phyloP scores from a whole-genome alignment of 2,113 vertebrate genomes.

The Ailurus styani region DNA sequence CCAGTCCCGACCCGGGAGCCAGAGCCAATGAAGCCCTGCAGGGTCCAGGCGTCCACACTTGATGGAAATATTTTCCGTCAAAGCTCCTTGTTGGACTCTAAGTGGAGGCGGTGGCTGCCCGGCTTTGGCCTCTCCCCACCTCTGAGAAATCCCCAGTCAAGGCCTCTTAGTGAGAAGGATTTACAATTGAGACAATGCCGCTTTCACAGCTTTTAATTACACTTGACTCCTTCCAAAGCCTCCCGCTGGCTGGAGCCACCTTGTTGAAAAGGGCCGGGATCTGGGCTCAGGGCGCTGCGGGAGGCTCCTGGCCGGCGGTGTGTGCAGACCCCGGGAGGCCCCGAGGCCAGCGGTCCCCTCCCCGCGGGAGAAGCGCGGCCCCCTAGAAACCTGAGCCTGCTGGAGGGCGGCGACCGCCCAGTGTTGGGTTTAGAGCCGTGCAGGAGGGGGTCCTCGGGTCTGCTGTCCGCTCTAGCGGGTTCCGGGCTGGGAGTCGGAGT shows the following conservation, averaged over 20 bases:
- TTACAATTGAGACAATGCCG: slow-evolving; percentile 39
- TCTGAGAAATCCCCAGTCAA: slow-evolving; percentile 24
- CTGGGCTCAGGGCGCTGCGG: neutral
- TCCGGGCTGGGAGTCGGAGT: neutral
- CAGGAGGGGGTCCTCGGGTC: too few relatives aligned
- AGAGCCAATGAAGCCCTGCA: neutral
- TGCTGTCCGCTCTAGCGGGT: neutral
- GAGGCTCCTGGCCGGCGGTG: neutral
- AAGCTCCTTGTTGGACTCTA: neutral
- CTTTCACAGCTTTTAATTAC: slow-evolving; percentile 57
- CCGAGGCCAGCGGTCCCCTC: neutral
- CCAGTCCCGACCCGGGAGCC: neutral
- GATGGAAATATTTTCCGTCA: neutral
- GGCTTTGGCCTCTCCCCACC: neutral
- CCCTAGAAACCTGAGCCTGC: accelerated
- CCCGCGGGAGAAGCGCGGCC: neutral
- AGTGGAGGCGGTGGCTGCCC: neutral
- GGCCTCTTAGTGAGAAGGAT: slow-evolving; percentile 44
- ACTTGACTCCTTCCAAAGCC: slow-evolving; percentile 49
- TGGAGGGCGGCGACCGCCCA: neutral
- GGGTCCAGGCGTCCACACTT: neutral
- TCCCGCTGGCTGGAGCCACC: slow-evolving; percentile 19
- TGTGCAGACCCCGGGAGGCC: neutral
- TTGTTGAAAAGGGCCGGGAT: neutral
- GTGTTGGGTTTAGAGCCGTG: neutral